Base-by-base conservation (phyloP, 2,888 invertebrate species). In the Tholera decimalis region DNA sequence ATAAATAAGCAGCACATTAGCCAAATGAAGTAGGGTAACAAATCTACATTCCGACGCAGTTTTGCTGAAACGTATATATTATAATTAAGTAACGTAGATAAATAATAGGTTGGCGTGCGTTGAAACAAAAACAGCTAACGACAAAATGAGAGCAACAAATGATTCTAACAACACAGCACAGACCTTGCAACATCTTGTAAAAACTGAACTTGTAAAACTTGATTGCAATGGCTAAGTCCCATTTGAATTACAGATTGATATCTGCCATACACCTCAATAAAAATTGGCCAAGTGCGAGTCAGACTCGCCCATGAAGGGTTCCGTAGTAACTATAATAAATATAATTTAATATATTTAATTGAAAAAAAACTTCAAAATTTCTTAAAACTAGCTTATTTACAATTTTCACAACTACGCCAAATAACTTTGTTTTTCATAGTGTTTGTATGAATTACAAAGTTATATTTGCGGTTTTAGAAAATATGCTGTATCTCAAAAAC, bases 161-260 rank as follows among this genome's bases (percentile, higher is more conserved):
- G 22, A 58, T 70, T 74, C 49, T 60, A 73, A 69, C 63, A 71
- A 74, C 63, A 62, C 76, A 65, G 39, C 54, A 55, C 24, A 70
- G 64, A 80, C 73, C 70, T 82, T 73, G 72, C 69, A 55, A 37
- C 55, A 54, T 49, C 4, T 33, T 30, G 26, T 33, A 51, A 60
- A 62, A 82, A 73, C 73, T 43, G n/a, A 77, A 65, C 62, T 67
- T 30, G 79, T 63, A 55, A 49, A 79, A 77, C 82, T 68, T 67
- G 81, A 76, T 78, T 71, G 72, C 62, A 74, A 69, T 60, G 64
- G 65, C 50, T 62, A 54, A 69, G 64, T 55, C 70, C 46, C 64
- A 75, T 82, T 77, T 54, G 69, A 79, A 79, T 79, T 69, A 77
- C 70, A 75, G 69, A 79, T 74, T 54, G 39, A 47, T 30, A 53